Percentiles rank a stretch among this genome's conserved stretches.
phyloP scores from a whole-genome alignment of 2,113 vertebrate genomes.

The Catharus minimus region DNA sequence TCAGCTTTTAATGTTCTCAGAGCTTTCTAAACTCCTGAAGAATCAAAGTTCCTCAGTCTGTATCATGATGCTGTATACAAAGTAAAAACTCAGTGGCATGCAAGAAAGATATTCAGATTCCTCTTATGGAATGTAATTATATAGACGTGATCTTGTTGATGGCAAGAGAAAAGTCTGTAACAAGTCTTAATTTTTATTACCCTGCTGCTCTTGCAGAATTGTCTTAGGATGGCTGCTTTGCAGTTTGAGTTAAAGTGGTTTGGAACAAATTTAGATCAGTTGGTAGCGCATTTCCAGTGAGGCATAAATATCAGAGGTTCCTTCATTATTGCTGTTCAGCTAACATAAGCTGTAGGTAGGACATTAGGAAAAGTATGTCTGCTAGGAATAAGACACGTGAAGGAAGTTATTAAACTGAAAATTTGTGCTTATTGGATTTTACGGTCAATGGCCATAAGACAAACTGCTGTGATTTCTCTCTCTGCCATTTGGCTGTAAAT shows the following conservation, averaged over 20 bases:
- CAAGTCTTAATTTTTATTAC: neutral
- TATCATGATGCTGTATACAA: neutral
- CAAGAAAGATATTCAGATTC: neutral
- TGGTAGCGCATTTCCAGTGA: neutral
- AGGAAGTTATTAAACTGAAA: neutral
- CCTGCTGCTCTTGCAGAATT: neutral
- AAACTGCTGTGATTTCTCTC: neutral
- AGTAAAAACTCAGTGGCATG: neutral
- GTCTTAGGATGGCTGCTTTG: neutral
- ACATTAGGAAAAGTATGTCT: neutral
- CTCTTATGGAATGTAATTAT: neutral
- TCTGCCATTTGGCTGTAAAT: neutral
- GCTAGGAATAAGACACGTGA: neutral
- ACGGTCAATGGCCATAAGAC: neutral
- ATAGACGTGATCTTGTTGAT: neutral
- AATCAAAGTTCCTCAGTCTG: neutral
- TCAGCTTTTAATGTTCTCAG: neutral
- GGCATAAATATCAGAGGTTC: neutral
- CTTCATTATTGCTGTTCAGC: neutral
- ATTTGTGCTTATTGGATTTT: neutral
- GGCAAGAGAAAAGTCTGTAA: neutral
- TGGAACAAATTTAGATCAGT: neutral
- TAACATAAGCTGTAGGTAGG: neutral
- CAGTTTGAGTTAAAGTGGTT: neutral
- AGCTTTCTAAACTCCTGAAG: neutral